Evolutionary conservation across 1,140 invertebrate species (phyloP).

Genomic region (Steinernema khuongi): DNA sequence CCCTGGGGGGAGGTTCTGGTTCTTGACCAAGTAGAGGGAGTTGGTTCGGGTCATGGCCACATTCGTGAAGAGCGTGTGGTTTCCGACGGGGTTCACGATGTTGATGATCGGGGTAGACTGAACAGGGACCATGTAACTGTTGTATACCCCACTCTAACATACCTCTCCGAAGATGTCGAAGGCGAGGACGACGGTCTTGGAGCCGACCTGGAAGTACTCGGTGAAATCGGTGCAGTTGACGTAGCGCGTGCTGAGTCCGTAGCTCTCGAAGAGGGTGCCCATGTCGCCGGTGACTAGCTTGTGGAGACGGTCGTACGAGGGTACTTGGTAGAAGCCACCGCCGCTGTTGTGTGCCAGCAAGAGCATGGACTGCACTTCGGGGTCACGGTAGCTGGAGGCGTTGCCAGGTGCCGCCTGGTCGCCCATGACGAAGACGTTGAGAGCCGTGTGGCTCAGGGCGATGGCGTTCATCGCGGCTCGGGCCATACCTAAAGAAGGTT

Average conservation of each 20-base stretch:
- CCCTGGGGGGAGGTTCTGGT: conserved; percentile 18
- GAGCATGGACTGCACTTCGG: conserved; percentile 17
- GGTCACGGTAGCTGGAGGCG: conserved; percentile 10
- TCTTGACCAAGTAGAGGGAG: not conserved
- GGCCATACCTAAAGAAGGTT: no score
- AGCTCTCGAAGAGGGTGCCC: conserved; percentile 9
- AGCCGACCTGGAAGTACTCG: conserved; percentile 30
- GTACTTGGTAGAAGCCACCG: conserved; percentile 25
- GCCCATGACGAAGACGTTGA: conserved; percentile 26
- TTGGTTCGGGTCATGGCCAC: not conserved
- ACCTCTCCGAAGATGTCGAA: conserved; percentile 24
- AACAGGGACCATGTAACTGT: no score
- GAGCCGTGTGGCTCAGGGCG: conserved; percentile 18
- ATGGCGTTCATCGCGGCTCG: conserved; percentile 10
- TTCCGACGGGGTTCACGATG: not conserved
- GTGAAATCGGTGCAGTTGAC: conserved; percentile 22
- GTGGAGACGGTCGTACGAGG: not conserved
- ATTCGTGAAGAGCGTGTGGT: not conserved
- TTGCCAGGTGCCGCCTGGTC: conserved; percentile 21
- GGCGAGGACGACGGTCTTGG: conserved; percentile 7
- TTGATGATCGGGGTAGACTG: not conserved
- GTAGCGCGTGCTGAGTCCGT: not conserved
- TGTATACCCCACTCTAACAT: no score
- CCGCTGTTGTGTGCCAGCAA: conserved; percentile 26
- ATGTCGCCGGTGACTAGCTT: conserved; percentile 17